Conservation (phyloP, 2,888 invertebrate genomes). For the Chouioia cunea region DNA sequence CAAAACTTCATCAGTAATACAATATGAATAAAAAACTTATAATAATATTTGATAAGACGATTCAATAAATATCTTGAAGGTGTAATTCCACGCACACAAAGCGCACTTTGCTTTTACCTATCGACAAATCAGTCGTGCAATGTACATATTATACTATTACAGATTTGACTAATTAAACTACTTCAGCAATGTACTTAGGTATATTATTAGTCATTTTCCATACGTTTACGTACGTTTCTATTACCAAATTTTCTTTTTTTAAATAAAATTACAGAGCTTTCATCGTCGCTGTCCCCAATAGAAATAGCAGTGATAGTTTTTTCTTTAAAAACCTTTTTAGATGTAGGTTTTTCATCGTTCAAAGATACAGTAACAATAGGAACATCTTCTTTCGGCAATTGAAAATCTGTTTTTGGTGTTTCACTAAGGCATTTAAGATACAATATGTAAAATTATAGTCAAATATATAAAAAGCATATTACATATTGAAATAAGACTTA, state of each 20-base stretch:
- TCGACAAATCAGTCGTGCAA: too few relatives aligned
- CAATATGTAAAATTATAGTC: conserved; percentile 36
- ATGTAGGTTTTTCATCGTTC: conserved; percentile 63
- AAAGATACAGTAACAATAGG: conserved; percentile 65
- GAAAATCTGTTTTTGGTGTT: conserved; percentile 75
- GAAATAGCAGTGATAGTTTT: conserved; percentile 73
- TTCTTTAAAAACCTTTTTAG: conserved; percentile 73
- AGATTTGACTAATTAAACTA: too few relatives aligned
- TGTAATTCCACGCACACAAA: too few relatives aligned
- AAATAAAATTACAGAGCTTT: conserved; percentile 69
- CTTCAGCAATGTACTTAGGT: too few relatives aligned
- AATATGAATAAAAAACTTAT: too few relatives aligned
- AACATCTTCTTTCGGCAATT: conserved; percentile 74
- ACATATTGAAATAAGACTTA: conserved; percentile 61
- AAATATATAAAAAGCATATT: conserved; percentile 36
- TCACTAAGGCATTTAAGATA: conserved; percentile 64
- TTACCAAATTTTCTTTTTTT: conserved; percentile 80
- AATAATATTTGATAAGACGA: too few relatives aligned
- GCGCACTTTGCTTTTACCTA: too few relatives aligned
- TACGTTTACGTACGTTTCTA: conserved; percentile 76
- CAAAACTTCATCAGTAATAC: too few relatives aligned
- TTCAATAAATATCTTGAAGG: too few relatives aligned
- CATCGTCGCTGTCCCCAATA: conserved; percentile 69
- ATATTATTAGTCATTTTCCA: conserved; percentile 26
- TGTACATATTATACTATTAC: too few relatives aligned